A percentile compares a stretch with the other conserved stretches of the same genome.
phyloP scores from a whole-genome alignment of 2,113 vertebrate genomes.

The Pogona vitticeps region DNA sequence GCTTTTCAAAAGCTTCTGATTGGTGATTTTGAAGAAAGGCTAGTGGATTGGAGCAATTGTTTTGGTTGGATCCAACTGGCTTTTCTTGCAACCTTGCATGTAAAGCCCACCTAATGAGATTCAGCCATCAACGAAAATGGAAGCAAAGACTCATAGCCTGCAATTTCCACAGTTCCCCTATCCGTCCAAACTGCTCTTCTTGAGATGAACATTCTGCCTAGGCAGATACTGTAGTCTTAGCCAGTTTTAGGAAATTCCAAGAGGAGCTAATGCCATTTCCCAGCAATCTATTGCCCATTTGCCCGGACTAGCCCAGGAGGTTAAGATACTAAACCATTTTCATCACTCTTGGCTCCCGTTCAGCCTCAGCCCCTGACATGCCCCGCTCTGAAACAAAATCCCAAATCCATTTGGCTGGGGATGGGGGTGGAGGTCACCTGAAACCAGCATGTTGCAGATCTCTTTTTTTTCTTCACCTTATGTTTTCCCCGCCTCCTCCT shows the following conservation, averaged over 20 bases:
- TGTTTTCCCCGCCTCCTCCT: not conserved
- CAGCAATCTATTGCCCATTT: constrained; percentile 50
- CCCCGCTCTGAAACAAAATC: constrained; percentile 56
- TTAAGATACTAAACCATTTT: constrained; percentile 36
- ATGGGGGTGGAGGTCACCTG: constrained; percentile 67
- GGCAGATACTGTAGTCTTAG: not conserved
- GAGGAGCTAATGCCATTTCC: fast-evolving
- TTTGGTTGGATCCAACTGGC: not conserved
- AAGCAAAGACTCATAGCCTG: not conserved
- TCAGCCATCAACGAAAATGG: too few relatives aligned
- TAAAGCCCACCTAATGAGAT: not conserved
- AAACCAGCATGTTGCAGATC: constrained; percentile 52
- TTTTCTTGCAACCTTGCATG: too few relatives aligned
- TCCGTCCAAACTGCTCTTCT: not conserved
- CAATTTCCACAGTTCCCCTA: not conserved
- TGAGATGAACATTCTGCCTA: not conserved
- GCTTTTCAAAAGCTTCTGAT: not conserved
- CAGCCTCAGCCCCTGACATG: constrained; percentile 48
- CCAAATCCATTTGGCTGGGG: not conserved
- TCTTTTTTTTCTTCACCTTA: not conserved
- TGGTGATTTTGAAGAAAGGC: not conserved
- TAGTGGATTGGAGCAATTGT: not conserved
- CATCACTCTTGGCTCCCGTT: constrained; percentile 12
- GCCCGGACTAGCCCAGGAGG: constrained; percentile 61
- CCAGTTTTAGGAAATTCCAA: constrained; percentile 4